These are phyloP conservation scores for Lepidochrysops patricia DNA, from an alignment of 2,888 invertebrate genomes.

Conservation along the genomic window DNA sequence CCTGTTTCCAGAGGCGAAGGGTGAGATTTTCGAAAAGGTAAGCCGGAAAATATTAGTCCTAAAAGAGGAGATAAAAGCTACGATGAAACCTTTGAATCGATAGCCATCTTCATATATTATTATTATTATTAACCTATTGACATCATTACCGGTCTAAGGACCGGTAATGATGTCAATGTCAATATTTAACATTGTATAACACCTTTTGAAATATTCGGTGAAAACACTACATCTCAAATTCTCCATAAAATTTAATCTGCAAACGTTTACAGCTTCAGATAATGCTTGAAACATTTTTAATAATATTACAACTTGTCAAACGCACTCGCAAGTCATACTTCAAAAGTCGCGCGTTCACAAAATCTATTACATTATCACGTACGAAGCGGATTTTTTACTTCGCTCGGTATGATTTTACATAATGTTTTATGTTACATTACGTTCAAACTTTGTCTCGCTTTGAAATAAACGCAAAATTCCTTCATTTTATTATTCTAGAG, in stretches of 20 bases:
- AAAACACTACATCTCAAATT: neutral
- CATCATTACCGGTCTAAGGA: too few species aligned
- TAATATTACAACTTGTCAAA: conserved; percentile 53
- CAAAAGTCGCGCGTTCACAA: conserved; percentile 36
- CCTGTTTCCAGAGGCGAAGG: too few species aligned
- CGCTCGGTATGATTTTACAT: conserved; percentile 26
- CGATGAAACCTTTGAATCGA: too few species aligned
- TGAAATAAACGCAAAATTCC: neutral
- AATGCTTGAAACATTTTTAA: conserved; percentile 32
- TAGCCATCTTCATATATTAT: too few species aligned
- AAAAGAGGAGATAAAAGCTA: too few species aligned
- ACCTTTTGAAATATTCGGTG: too few species aligned
- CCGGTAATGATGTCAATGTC: too few species aligned
- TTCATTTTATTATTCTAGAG: neutral
- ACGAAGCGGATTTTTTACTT: conserved; percentile 36
- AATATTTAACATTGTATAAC: too few species aligned
- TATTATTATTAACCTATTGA: too few species aligned
- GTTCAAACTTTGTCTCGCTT: conserved; percentile 25
- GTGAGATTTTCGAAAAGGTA: too few species aligned
- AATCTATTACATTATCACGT: conserved; percentile 55
- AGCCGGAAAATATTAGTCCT: too few species aligned
- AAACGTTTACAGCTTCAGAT: neutral
- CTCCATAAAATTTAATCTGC: neutral
- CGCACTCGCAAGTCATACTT: conserved; percentile 44
- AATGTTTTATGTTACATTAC: conserved; percentile 28